Evolutionary conservation across 2,797 vertebrate species (phyloP).

Genomic region (Alcedo atthis): DNA sequence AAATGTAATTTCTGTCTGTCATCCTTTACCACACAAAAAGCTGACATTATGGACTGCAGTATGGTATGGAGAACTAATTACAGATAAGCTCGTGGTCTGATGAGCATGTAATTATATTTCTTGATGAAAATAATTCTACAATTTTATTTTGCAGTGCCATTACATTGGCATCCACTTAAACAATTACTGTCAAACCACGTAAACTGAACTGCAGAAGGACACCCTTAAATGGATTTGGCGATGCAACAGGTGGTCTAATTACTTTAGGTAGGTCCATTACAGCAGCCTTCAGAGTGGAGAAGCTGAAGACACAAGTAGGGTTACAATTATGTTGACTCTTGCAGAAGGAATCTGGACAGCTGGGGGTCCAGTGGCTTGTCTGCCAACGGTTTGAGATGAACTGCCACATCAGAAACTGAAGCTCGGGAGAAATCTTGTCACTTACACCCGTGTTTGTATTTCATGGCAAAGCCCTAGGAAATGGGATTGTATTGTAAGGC

Average conservation of each 20-base stretch:
- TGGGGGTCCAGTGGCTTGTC: not conserved
- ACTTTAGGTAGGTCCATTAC: slow-evolving; percentile 33
- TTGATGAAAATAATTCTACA: slow-evolving; percentile 3
- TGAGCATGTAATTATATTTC: not conserved
- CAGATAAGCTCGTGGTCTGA: not conserved
- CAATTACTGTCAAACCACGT: slow-evolving; percentile 24
- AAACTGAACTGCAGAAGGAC: not conserved
- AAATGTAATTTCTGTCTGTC: not conserved
- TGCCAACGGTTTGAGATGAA: not conserved
- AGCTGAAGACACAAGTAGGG: not conserved
- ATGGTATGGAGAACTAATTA: not conserved
- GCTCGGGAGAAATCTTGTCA: not conserved
- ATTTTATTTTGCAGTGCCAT: slow-evolving; percentile 25
- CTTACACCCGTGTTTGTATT: accelerated
- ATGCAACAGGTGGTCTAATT: slow-evolving; percentile 38
- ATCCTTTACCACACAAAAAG: not conserved
- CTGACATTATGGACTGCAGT: not conserved
- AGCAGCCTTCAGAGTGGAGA: not conserved
- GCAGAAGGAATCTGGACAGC: slow-evolving; percentile 12
- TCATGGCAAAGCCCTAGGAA: not conserved
- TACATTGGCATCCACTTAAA: not conserved
- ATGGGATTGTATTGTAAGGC: not conserved
- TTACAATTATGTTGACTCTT: not conserved
- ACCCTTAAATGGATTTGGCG: not conserved
- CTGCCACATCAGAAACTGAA: not conserved